These are phyloP conservation scores for Anthopleura xanthogrammica DNA, from an alignment of 92 coral and sea anemone genomes.

Conservation along the genomic window DNA sequence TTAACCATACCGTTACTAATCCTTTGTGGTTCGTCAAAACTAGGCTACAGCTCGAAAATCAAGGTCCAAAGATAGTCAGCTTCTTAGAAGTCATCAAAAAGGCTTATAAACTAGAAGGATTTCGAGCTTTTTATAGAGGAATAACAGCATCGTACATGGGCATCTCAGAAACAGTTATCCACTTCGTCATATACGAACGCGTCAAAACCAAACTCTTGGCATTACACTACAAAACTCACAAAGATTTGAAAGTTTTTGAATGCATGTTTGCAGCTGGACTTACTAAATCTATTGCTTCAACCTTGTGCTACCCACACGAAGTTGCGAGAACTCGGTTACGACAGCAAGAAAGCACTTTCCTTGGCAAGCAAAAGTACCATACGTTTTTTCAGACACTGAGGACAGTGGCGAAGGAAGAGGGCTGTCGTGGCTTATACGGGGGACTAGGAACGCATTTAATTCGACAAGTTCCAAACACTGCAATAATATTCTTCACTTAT, in stretches of 20 bases:
- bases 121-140: slow-evolving; percentile 90
- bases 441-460: slow-evolving; percentile 89
- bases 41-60: slow-evolving; percentile 81
- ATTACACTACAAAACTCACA: slow-evolving; percentile 41
- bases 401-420: slow-evolving; percentile 80
- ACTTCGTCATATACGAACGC: slow-evolving; percentile 87
- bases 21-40: slow-evolving; percentile 95
- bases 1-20: slow-evolving; percentile 86
- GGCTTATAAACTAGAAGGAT: slow-evolving; percentile 82
- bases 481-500: slow-evolving; percentile 87
- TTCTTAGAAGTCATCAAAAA: slow-evolving; percentile 64
- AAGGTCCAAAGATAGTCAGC: slow-evolving; percentile 48
- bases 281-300: slow-evolving; percentile 88
- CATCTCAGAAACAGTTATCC: slow-evolving; percentile 87
- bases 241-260: slow-evolving; percentile 61
- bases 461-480: slow-evolving; percentile 93
- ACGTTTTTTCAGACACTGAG: slow-evolving; percentile 73
- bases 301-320: slow-evolving; percentile 90
- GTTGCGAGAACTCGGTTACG: slow-evolving; percentile 90
- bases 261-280: slow-evolving; percentile 87
- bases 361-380: slow-evolving; percentile 66
- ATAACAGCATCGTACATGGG: slow-evolving; percentile 95
- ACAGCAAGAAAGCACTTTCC: slow-evolving; percentile 84
- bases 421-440: slow-evolving; percentile 81
- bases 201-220: slow-evolving; percentile 52